Evolutionary conservation across 1,140 invertebrate species (phyloP).

Genomic region (Hyles euphorbiae): DNA sequence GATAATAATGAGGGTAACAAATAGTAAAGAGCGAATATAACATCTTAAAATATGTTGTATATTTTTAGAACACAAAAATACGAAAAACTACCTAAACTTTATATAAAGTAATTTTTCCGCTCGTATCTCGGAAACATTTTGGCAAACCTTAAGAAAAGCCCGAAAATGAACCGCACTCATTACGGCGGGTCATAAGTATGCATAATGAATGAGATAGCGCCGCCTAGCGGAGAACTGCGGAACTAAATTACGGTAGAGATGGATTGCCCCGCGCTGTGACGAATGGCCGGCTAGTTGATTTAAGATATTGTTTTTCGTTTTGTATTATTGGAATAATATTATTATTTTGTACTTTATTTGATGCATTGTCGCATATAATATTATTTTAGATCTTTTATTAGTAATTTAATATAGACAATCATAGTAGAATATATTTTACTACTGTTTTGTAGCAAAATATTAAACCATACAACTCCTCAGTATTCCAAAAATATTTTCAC

Average conservation of each 20-base stretch:
- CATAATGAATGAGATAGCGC: constrained; percentile 76
- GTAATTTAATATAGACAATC: too few species aligned
- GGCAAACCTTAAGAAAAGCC: constrained; percentile 57
- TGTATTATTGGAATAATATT: not conserved
- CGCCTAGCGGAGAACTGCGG: constrained; percentile 48
- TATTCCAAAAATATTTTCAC: too few species aligned
- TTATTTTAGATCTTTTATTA: too few species aligned
- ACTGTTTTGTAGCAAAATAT: too few species aligned
- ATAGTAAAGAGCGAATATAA: too few species aligned
- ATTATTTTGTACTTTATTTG: not conserved
- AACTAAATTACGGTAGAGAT: constrained; percentile 59
- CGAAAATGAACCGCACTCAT: constrained; percentile 53
- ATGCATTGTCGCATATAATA: too few species aligned
- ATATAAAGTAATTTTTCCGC: constrained; percentile 38
- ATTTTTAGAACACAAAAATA: not conserved
- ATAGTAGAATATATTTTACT: too few species aligned
- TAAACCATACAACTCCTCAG: too few species aligned
- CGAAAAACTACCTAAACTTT: constrained; percentile 3
- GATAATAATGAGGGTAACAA: too few species aligned
- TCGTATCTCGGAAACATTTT: constrained; percentile 40
- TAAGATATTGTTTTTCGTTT: constrained; percentile 6
- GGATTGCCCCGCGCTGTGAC: constrained; percentile 43
- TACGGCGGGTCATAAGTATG: constrained; percentile 77
- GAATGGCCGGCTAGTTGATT: constrained; percentile 26
- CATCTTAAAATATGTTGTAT: too few species aligned